Evolutionary conservation across 2,888 invertebrate genomes (phyloP).

Genomic region (Gonocerus acuteangulatus): DNA sequence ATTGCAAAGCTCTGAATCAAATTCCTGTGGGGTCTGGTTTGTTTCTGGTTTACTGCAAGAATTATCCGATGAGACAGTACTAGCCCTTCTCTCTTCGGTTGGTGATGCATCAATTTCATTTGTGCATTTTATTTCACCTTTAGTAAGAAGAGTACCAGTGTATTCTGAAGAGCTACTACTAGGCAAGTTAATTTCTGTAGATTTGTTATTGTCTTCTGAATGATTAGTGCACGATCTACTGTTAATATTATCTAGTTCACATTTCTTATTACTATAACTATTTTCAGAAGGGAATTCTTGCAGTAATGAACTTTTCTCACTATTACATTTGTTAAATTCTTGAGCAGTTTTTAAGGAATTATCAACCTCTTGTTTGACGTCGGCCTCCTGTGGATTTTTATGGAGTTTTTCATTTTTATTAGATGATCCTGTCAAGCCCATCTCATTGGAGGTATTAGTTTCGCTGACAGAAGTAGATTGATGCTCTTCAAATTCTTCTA

Average conservation of each 20-base stretch:
- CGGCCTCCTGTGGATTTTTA: background rate
- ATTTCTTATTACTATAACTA: slow-evolving; percentile 1
- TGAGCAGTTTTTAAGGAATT: background rate
- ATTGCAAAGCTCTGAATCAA: no score
- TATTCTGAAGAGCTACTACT: no score
- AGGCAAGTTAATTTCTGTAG: no score
- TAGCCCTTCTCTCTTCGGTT: no score
- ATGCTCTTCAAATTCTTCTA: background rate
- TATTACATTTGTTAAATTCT: background rate
- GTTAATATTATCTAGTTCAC: slow-evolving; percentile 21
- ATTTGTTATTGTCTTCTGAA: background rate
- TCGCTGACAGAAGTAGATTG: background rate
- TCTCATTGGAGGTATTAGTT: background rate
- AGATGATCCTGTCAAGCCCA: slow-evolving; percentile 13
- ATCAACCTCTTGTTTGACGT: background rate
- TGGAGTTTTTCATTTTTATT: slow-evolving; percentile 8
- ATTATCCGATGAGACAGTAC: no score
- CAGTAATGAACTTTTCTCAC: slow-evolving; percentile 7
- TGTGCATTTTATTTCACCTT: no score
- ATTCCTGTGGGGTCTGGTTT: no score
- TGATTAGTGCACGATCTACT: slow-evolving; percentile 23
- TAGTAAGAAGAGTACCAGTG: no score
- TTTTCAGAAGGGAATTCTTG: slow-evolving; percentile 14
- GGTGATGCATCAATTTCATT: no score
- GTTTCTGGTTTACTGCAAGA: no score